Percentiles rank a stretch among this genome's conserved stretches.
Conservation (phyloP, 2,113 vertebrate species). For the Aleadryas rufinucha region DNA sequence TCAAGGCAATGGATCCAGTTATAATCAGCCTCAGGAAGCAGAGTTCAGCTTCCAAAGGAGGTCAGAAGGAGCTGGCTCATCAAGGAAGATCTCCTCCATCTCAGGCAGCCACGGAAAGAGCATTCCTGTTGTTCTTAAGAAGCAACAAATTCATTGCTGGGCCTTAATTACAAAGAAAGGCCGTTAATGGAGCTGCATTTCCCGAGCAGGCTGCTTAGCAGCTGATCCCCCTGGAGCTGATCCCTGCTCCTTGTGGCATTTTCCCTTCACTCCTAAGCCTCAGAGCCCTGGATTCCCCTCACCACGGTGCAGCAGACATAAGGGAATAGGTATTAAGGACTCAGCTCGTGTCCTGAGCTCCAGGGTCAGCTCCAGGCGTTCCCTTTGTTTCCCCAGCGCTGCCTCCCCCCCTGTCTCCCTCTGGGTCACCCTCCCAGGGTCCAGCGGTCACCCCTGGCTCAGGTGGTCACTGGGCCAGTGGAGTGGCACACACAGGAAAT, state of each 20-base stretch:
- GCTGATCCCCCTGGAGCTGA: not conserved
- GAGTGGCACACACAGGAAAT: not conserved
- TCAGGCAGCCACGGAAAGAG: not conserved
- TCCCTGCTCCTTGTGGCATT: not conserved
- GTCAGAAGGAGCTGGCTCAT: not conserved
- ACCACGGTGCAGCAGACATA: accelerated
- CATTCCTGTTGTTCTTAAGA: not conserved
- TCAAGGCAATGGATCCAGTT: not conserved
- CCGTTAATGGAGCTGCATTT: not conserved
- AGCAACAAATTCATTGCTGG: not conserved
- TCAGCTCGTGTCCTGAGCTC: not conserved
- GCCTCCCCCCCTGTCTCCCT: not conserved
- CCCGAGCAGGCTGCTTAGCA: not conserved
- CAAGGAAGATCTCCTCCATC: not conserved
- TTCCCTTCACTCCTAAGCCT: not conserved
- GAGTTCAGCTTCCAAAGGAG: not conserved
- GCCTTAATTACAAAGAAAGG: not conserved
- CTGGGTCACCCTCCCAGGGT: not conserved
- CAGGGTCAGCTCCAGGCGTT: not conserved
- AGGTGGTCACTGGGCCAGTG: not conserved
- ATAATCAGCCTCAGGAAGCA: not conserved
- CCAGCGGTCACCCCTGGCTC: not conserved
- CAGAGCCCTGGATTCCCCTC: not conserved
- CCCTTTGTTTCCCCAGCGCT: not conserved
- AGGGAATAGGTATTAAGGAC: not conserved